Conservation (phyloP, 2,797 vertebrate species). For the Percopsis omiscomaycus region DNA sequence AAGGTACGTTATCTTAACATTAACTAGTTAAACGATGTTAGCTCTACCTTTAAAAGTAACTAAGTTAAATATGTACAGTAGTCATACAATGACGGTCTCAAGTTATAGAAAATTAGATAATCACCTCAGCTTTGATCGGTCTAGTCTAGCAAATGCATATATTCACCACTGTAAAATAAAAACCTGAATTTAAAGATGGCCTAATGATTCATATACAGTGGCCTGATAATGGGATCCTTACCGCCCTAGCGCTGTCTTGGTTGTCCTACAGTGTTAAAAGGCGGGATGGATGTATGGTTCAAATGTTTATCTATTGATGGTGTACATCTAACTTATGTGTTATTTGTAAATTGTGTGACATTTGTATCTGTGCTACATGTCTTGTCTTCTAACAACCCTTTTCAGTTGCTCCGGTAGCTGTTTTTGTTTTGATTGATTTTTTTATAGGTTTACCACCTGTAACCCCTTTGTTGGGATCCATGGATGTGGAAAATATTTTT, state of each 20-base stretch:
- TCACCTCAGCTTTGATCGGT: neutral
- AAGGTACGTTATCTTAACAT: neutral
- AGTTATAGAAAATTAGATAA: neutral
- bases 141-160: neutral
- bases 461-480: constrained; percentile 59
- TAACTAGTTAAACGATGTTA: constrained; percentile 1
- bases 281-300: neutral
- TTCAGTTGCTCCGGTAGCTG: constrained; percentile 70
- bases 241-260: neutral
- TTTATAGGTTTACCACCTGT: constrained; percentile 65
- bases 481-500: constrained; percentile 66
- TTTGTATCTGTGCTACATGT: constrained; percentile 47
- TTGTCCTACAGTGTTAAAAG: neutral
- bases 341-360: constrained; percentile 30
- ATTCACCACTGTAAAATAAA: neutral
- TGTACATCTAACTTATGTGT: constrained; percentile 23
- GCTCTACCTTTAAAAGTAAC: neutral
- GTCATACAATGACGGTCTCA: neutral
- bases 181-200: constrained; percentile 1
- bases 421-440: constrained; percentile 74
- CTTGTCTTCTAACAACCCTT: constrained; percentile 58
- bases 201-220: neutral
- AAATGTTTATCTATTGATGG: constrained; percentile 3
- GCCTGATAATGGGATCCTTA: neutral
- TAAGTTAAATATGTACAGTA: neutral